A percentile compares a stretch with the other conserved stretches of the same genome.
Conservation (phyloP, 2,797 vertebrate genomes). For the Clamator glandarius region DNA sequence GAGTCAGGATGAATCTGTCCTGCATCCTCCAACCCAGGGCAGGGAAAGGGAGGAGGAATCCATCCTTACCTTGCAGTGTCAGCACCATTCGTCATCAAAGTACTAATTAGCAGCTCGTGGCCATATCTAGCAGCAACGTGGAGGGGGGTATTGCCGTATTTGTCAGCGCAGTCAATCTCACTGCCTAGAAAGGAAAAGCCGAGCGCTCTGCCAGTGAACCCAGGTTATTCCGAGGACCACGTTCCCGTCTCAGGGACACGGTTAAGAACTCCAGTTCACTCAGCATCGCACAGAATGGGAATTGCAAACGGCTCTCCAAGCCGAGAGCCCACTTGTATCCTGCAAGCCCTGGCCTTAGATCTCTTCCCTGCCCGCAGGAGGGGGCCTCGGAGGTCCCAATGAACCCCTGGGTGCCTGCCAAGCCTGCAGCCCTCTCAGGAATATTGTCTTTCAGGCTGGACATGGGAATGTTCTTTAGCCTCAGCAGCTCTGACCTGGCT, state of each 20-base stretch:
- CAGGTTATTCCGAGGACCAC: fast-evolving
- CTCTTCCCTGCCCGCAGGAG: too few species aligned
- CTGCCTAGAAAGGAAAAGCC: conserved; percentile 80
- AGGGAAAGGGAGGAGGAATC: background rate
- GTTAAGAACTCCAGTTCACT: fast-evolving
- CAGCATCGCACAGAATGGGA: background rate
- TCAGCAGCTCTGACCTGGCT: background rate
- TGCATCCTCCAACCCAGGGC: background rate
- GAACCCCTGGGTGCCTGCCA: background rate
- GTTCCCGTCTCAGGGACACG: fast-evolving
- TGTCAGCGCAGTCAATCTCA: conserved; percentile 96
- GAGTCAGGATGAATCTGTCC: background rate
- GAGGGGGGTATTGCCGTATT: conserved; percentile 96
- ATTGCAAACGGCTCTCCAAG: background rate
- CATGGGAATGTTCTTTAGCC: background rate
- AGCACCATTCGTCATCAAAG: conserved; percentile 96
- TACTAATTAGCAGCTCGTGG: conserved; percentile 97
- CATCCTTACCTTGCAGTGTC: conserved; percentile 89
- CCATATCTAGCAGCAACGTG: conserved; percentile 98
- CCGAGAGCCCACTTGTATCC: background rate
- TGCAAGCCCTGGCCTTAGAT: fast-evolving
- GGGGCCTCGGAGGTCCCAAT: background rate
- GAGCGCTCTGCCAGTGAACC: background rate
- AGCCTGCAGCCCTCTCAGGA: background rate
- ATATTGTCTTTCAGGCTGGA: background rate